Base-by-base conservation (phyloP, 2,888 invertebrate species). In the Pasiphila rectangulata region DNA sequence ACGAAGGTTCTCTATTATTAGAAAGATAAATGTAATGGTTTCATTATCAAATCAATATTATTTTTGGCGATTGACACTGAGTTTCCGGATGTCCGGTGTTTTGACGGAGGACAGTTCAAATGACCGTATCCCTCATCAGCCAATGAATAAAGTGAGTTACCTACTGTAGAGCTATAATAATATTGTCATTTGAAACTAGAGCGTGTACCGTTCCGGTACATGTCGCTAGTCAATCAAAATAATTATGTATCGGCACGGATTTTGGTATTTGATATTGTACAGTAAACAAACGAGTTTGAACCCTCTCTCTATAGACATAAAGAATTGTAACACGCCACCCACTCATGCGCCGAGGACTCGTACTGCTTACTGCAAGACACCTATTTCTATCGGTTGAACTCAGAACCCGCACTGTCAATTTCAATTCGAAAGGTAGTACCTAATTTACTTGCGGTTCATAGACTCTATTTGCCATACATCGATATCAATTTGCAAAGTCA, bases 81-180 rank as follows among this genome's bases (percentile, higher is more conserved):
- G 57, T 51, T 47, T 51, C 48, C 53, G 58, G 38, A 41, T 63
- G 64, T 70, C 71, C 72, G 72, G 56, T 57, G 51, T 25, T n/a
- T n/a, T 49, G 47, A 38, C 54, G 58, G 56, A 58, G 63, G 42
- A 46, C 59, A 54, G 68, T 71, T 67, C 61, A 66, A 67, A 69
- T 62, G 54, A 54, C 58, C 54, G 56, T 16, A 10, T 19, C 10
- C 10, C 17, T 17, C 17, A n/a, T n/a, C n/a, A 4, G 16, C 32
- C 5, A 32, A 17, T 32, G 16, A 32, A 32, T 17, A 19, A 19
- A n/a, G n/a, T n/a, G n/a, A n/a, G n/a, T n/a, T n/a, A n/a, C n/a
- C n/a, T n/a, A n/a, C n/a, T n/a, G n/a, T n/a, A n/a, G n/a, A n/a
- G n/a, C n/a, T n/a, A n/a, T n/a, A n/a, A n/a, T n/a, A n/a, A n/a